Conservation (phyloP, 2,113 vertebrate species). For the Mungos mungo region DNA sequence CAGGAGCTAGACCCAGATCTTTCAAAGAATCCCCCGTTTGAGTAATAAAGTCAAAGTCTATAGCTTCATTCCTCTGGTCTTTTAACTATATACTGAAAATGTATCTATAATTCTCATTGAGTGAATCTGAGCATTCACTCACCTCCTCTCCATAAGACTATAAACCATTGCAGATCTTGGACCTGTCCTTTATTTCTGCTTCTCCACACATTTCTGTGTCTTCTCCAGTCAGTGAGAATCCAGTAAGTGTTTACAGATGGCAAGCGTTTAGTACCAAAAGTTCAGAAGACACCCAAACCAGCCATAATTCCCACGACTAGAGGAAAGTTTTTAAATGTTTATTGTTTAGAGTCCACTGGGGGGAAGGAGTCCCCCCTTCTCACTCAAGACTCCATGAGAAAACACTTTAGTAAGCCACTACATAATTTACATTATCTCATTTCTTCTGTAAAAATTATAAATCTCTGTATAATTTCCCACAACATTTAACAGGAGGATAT, state of each 20-base stretch:
- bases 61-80: background rate
- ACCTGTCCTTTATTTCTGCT: background rate
- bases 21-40: background rate
- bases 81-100: background rate
- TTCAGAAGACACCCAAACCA: slow-evolving; percentile 78
- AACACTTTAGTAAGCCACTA: slow-evolving; percentile 73
- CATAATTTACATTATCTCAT: slow-evolving; percentile 83
- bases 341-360: slow-evolving; percentile 66
- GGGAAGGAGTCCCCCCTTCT: background rate
- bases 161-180: background rate
- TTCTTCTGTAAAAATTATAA: slow-evolving; percentile 80
- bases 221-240: slow-evolving; percentile 62
- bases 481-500: slow-evolving; percentile 82
- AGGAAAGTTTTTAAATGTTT: slow-evolving; percentile 74
- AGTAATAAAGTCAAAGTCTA: background rate
- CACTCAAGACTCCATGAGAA: slow-evolving; percentile 76
- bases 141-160: background rate
- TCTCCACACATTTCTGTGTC: slow-evolving; percentile 61
- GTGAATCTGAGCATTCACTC: background rate
- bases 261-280: slow-evolving; percentile 68
- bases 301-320: slow-evolving; percentile 72
- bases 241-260: slow-evolving; percentile 79
- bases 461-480: slow-evolving; percentile 82
- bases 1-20: background rate
- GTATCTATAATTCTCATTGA: background rate